Evolutionary conservation across 2,113 vertebrate genomes (phyloP), one percentile per base, ranked within the genome.

Genomic region (Emydocephalus ijimae): DNA sequence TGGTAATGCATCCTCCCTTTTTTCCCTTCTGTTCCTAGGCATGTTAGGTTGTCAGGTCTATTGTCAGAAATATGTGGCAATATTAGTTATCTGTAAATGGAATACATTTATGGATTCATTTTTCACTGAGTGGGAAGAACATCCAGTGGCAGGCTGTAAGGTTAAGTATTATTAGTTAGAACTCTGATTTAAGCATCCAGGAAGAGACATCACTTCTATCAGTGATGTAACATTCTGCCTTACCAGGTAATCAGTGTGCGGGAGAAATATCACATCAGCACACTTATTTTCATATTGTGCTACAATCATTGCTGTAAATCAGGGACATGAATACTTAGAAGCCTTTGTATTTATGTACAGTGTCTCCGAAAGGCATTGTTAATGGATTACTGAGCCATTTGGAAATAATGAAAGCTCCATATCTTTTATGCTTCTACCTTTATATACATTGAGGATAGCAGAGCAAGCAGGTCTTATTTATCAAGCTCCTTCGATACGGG

Each of bases 41-140:
- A 89, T 55, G 61, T 92, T 90, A 94, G 15, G 23, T 94, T 95
- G 81, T 91, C 48, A 92, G 92, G 85, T 81, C 54, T 94, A 95
- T 94, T 92, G 64, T 93, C 57, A 90, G 91, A 92, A 50, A 89
- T 94, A 91, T 95, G 96, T 94, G 92, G 94, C 92, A 92, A 93
- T 93, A 93, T 93, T 93, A 88, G 57, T 93, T 95, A 92, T 93
- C 89, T 34, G 89, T 91, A 96, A 95, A 89, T 21, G 94, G 94
- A 90, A 61, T 69, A 55, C 14, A 93, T 89, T 85, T 64, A 94
- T 92, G 93, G 81, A 55, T 91, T 94, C 26, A 21, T 23, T n/a
- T 92, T 14, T 43, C 14, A 21, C 94, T 90, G 43, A 94, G 85
- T 74, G 45, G 92, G 69, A 85, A 92, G 81, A 94, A 91, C 69